A percentile compares a stretch with the other conserved stretches of the same genome.
Evolutionary conservation across 2,113 vertebrate species (phyloP).

Genomic region (Pollimyrus isidori): DNA sequence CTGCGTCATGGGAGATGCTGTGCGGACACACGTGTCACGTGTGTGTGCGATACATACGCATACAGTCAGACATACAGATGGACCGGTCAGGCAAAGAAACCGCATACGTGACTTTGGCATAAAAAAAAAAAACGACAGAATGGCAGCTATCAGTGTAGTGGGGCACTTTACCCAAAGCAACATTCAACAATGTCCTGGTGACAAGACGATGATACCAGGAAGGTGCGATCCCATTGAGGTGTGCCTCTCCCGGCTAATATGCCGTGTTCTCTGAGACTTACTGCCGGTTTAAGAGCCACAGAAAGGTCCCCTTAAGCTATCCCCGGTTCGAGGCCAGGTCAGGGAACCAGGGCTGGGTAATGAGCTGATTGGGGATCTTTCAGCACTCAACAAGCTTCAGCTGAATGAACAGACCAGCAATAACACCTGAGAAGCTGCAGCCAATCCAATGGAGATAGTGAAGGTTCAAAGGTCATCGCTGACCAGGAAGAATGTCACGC

Average conservation of each 20-base stretch:
- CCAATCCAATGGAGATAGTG: constrained; percentile 32
- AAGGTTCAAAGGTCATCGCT: not conserved
- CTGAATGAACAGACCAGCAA: constrained; percentile 45
- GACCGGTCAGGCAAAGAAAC: constrained; percentile 1
- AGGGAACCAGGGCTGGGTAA: not conserved
- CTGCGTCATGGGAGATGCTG: constrained; percentile 1
- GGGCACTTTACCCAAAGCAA: not conserved
- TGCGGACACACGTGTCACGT: not conserved
- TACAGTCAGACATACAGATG: not conserved
- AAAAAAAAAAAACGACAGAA: not conserved
- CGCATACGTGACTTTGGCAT: not conserved
- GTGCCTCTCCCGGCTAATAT: not conserved
- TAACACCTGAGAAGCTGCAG: constrained; percentile 35
- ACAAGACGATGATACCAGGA: not conserved
- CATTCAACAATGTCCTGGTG: not conserved
- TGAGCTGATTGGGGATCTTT: not conserved
- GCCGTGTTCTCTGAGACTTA: not conserved
- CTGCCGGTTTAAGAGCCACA: not conserved
- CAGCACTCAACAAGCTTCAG: constrained; percentile 25
- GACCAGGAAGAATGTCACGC: not conserved
- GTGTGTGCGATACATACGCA: not conserved
- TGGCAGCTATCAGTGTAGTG: constrained; percentile 8
- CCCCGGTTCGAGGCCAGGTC: not conserved
- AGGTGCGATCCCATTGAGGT: not conserved
- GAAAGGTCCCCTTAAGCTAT: not conserved